These are phyloP conservation scores for Rhamphomyia laevipes DNA, from an alignment of 2,888 invertebrate genomes.

Conservation along the genomic window DNA sequence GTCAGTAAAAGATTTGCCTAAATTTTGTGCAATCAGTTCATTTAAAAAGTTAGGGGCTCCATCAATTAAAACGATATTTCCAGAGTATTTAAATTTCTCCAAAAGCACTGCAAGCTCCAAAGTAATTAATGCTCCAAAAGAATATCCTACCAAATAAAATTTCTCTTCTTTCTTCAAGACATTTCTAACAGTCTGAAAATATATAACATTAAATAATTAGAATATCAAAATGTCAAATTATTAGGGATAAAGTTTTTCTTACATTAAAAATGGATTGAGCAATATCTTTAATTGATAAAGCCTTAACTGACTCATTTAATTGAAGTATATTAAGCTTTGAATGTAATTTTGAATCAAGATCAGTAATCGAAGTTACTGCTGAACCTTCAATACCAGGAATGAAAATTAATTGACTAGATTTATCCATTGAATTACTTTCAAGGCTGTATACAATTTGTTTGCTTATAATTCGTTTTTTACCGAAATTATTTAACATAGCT, in stretches of 20 bases:
- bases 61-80: conserved; percentile 65
- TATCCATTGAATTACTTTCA: conserved; percentile 12
- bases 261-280: conserved; percentile 26
- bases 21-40: conserved; percentile 29
- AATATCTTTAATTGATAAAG: conserved; percentile 24
- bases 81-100: conserved; percentile 53
- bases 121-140: conserved; percentile 69
- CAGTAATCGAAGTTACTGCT: conserved; percentile 37
- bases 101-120: conserved; percentile 63
- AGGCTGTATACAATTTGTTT: too few species aligned
- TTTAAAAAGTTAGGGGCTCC: conserved; percentile 65
- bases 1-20: conserved; percentile 25
- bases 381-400: conserved; percentile 60
- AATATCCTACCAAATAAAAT: conserved; percentile 76
- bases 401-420: conserved; percentile 32
- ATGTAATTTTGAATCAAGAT: conserved; percentile 23
- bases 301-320: conserved; percentile 23
- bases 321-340: conserved; percentile 27
- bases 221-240: too few species aligned
- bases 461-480: too few species aligned
- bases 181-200: conserved; percentile 41
- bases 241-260: conserved; percentile 6
- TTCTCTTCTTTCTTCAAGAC: conserved; percentile 38
- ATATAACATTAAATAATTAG: too few species aligned
- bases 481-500: too few species aligned